Base-by-base conservation (phyloP, 2,888 invertebrate genomes). In the Gonocerus acuteangulatus region DNA sequence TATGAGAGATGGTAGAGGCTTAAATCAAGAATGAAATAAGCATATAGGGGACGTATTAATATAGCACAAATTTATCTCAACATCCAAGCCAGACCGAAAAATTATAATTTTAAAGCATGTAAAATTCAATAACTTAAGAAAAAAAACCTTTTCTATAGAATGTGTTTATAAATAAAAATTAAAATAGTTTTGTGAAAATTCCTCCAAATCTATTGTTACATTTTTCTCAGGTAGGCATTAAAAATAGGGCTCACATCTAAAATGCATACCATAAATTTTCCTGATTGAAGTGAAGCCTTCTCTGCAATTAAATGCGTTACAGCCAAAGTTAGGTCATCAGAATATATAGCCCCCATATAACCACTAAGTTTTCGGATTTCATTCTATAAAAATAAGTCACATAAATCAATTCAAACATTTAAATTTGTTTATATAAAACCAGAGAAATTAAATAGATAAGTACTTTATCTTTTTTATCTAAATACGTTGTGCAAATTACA, bases 281-380 rank as follows among this genome's bases (percentile, higher is more conserved):
- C 82, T 0, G 88, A 86, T 9, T 19, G 16, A 21, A 54, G 21
- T 4, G 54, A 54, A 64, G 83, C 79, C 23, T 82, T 84, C 69
- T 85, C 84, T 1, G 91, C 86, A 2, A 95, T 79, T 18, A 95
- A 77, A 76, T 94, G 92, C 6, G 92, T 94, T 1, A 86, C 84
- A 58, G 80, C 79, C 23, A 77, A 78, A 9, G 82, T 80, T 49
- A 89, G 75, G 54, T 79, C 80, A 58, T 81, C 79, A 48, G 77
- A 81, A 70, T 83, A 88, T 45, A 80, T 75, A 0, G 88, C 90
- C 22, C 88, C 89, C 89, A 90, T 89, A 75, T 82, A 83, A 62
- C 83, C 80, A 0, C 89, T 80, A 68, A 81, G 80, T 49, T 76
- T 75, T 67, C 80, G 80, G 2, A 89, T 75, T 22, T 78, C 75